Evolutionary conservation across 2,797 vertebrate genomes (phyloP).

Genomic region (Pseudochirops corinnae): DNA sequence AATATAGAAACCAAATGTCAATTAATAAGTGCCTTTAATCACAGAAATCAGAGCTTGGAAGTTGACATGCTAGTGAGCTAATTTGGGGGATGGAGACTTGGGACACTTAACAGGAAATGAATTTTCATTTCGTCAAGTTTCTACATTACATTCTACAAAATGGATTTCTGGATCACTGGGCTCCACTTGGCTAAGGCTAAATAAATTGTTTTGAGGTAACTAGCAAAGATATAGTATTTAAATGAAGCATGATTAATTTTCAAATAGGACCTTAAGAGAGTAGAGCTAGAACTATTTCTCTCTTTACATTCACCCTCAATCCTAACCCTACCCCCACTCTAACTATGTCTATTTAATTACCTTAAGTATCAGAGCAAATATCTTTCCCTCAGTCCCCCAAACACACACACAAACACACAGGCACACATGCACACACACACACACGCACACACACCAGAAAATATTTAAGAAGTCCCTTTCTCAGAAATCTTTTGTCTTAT

Average conservation of each 20-base stretch:
- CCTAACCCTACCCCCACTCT: neutral
- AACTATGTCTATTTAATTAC: constrained; percentile 25
- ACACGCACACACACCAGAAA: constrained; percentile 4
- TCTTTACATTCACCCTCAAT: neutral
- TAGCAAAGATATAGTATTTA: neutral
- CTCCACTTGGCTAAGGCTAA: constrained; percentile 64
- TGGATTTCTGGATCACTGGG: constrained; percentile 46
- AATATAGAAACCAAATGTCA: constrained; percentile 47
- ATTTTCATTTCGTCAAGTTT: constrained; percentile 13
- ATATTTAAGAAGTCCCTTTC: neutral
- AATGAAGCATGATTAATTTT: constrained; percentile 55
- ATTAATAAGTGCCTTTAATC: constrained; percentile 12
- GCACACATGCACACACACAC: neutral
- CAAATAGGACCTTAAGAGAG: constrained; percentile 58
- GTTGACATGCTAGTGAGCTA: neutral
- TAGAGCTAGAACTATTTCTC: constrained; percentile 26
- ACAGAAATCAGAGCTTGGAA: constrained; percentile 3
- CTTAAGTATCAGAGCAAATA: neutral
- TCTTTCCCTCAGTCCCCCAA: neutral
- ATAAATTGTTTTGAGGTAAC: constrained; percentile 15
- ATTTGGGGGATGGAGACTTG: constrained; percentile 17
- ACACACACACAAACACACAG: neutral
- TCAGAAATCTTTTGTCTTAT: too few species aligned
- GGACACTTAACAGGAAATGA: constrained; percentile 28
- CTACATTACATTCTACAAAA: constrained; percentile 21